Evolutionary conservation across 1,140 invertebrate genomes (phyloP).

Genomic region (Ctenoplectra terminalis): DNA sequence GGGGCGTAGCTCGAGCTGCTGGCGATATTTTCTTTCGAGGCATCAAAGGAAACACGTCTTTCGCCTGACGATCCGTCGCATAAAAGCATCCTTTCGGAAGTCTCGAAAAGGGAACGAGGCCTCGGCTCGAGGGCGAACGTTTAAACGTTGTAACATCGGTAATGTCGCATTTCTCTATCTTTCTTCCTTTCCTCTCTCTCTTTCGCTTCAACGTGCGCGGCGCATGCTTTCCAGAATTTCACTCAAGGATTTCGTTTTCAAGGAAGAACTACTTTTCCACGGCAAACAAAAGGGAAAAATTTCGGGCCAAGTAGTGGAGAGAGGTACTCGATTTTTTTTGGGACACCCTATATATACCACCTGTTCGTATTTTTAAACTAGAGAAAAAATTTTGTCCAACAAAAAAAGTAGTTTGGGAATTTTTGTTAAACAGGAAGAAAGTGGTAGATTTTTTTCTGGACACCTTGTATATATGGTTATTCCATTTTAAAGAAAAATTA

Average conservation of each 20-base stretch:
- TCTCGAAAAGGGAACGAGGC: conserved; percentile 40
- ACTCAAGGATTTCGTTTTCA: background rate
- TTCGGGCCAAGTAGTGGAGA: background rate
- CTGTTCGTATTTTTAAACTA: too few species aligned
- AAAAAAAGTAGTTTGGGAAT: too few species aligned
- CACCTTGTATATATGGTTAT: too few species aligned
- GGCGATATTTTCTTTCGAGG: background rate
- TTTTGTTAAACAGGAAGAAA: too few species aligned
- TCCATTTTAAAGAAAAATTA: too few species aligned
- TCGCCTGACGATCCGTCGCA: background rate
- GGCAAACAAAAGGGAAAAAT: background rate
- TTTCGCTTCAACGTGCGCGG: background rate
- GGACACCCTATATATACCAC: background rate
- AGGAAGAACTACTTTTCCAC: background rate
- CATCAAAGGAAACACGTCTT: background rate
- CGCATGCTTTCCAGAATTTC: background rate
- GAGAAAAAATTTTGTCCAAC: too few species aligned
- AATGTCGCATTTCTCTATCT: conserved; percentile 5
- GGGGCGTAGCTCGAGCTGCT: background rate
- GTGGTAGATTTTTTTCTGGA: too few species aligned
- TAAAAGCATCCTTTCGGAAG: conserved; percentile 32
- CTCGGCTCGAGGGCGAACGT: conserved; percentile 19
- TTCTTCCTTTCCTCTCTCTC: background rate
- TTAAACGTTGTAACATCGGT: conserved; percentile 22
- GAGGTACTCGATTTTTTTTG: background rate